phyloP scores from a whole-genome alignment of 2,113 vertebrate species.

The Gymnocephalus cernua region DNA sequence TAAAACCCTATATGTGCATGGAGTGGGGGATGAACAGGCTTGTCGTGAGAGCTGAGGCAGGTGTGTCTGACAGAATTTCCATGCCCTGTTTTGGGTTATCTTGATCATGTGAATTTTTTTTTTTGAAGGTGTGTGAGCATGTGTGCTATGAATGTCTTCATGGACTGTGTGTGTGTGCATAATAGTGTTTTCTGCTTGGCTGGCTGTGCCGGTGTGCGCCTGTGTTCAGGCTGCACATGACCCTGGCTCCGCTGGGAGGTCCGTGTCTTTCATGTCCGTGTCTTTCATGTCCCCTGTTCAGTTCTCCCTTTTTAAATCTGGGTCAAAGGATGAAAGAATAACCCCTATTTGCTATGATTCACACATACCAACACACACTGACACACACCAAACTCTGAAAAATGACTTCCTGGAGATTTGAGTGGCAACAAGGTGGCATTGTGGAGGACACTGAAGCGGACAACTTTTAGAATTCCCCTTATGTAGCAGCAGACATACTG shows the following conservation, averaged over 20 bases:
- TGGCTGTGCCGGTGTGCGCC: slow-evolving; percentile 68
- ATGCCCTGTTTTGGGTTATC: slow-evolving; percentile 35
- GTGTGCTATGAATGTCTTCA: slow-evolving; percentile 19
- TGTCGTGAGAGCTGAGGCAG: slow-evolving; percentile 39
- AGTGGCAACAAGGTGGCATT: slow-evolving; percentile 60
- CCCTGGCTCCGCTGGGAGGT: slow-evolving; percentile 72
- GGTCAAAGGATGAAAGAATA: slow-evolving; percentile 82
- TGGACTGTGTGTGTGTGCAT: slow-evolving; percentile 54
- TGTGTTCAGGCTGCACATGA: slow-evolving; percentile 76
- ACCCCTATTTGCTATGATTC: slow-evolving; percentile 56
- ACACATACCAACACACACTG: slow-evolving; percentile 44
- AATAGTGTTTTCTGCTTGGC: slow-evolving; percentile 73
- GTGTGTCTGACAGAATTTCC: slow-evolving; percentile 45
- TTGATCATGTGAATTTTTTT: slow-evolving; percentile 34
- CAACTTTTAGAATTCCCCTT: slow-evolving; percentile 60
- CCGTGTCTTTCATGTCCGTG: slow-evolving; percentile 78
- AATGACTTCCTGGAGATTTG: slow-evolving; percentile 70
- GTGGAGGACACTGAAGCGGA: slow-evolving; percentile 61
- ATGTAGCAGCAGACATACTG: slow-evolving; percentile 46
- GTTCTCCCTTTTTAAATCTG: slow-evolving; percentile 72
- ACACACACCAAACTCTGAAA: slow-evolving; percentile 56
- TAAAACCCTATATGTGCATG: slow-evolving; percentile 21
- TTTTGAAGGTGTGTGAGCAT: slow-evolving; percentile 53
- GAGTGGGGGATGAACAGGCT: not conserved
- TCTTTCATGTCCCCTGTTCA: slow-evolving; percentile 79